Base-by-base conservation (phyloP, 1,140 invertebrate genomes). In the Argopecten irradians region DNA sequence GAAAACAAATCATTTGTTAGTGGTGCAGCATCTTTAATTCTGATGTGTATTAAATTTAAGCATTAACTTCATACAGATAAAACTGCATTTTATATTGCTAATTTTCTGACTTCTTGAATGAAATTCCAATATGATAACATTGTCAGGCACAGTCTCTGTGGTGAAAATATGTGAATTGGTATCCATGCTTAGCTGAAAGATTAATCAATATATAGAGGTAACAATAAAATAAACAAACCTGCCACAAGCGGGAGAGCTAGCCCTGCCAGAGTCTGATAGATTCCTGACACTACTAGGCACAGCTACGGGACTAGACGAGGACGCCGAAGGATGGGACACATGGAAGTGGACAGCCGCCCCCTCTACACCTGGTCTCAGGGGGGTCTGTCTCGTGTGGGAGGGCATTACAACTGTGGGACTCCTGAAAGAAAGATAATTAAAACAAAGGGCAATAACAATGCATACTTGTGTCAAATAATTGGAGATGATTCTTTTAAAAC, bases 221-320 rank as follows among this genome's bases (percentile, higher is more conserved):
- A 19, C 8, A 0, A 87, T 33, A 2, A 86, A 71, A 19, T 1
- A 16, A 16, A 86, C 86, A 34, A 86, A 92, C 91, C 92, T 93
- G 35, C 92, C 92, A 90, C 89, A 92, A 16, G 87, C 91, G 32
- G 91, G 90, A 36, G 91, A 92, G 9, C 89, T 86, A 13, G 91
- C 55, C 32, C 71, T 36, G 34, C 35, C 88, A 46, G 89, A n/a
- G 84, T 91, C 89, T 86, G 43, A 41, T 55, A 86, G 82, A 89
- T 83, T 85, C 39, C 87, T 32, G 83, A 88, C 83, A 88, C 83
- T 90, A 34, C 82, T 84, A 39, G 92, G 92, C 22, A 93, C 89
- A 11, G 87, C 82, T 41, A 92, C 89, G 13, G 92, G 91, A 91
- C 92, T 93, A 43, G 92, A 91, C 43, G 90, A 90, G 55, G 86